Percentiles rank a stretch among this genome's conserved stretches.
These are phyloP conservation scores for Lucifuga dentata DNA, from an alignment of 2,113 vertebrate genomes.

Conservation along the genomic window DNA sequence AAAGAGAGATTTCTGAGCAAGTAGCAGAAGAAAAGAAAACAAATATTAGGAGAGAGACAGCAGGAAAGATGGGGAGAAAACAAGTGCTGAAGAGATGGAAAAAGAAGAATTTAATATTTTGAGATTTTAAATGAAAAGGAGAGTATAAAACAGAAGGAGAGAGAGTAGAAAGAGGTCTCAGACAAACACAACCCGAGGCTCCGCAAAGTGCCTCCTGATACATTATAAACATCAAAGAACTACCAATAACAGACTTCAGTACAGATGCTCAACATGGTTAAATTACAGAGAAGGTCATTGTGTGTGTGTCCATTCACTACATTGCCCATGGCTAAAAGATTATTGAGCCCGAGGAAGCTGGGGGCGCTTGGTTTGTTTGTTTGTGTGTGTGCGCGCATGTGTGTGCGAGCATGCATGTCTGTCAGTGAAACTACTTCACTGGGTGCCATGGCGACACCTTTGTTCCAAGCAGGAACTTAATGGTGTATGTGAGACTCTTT, in stretches of 20 bases:
- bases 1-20: neutral
- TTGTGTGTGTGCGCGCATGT: conserved; percentile 4
- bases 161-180: neutral
- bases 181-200: neutral
- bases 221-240: neutral
- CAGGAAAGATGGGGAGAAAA: neutral
- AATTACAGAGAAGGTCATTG: neutral
- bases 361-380: conserved; percentile 12
- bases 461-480: conserved; percentile 10
- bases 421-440: conserved; percentile 19
- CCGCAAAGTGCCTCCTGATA: neutral
- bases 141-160: neutral
- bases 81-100: neutral
- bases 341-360: neutral
- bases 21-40: neutral
- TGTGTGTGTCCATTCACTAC: neutral
- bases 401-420: conserved; percentile 4
- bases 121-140: neutral
- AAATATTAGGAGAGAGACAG: too few relatives aligned
- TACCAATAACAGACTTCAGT: neutral
- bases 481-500: conserved; percentile 8
- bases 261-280: neutral
- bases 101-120: neutral
- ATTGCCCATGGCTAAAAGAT: neutral
- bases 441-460: conserved; percentile 61